Evolutionary conservation across 2,113 vertebrate genomes (phyloP).

Genomic region (Crypturellus undulatus): DNA sequence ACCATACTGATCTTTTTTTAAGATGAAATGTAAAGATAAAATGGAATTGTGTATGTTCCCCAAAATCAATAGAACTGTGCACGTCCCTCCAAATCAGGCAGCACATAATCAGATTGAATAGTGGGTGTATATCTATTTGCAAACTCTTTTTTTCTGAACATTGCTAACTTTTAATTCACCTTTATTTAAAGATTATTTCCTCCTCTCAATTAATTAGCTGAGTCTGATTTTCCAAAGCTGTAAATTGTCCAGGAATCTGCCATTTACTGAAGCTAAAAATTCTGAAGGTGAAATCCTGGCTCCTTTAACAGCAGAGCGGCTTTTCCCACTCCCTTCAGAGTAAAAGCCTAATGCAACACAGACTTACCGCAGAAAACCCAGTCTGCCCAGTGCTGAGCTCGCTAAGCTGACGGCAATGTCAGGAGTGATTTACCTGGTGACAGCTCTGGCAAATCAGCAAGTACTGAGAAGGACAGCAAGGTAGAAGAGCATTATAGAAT

Average conservation of each 20-base stretch:
- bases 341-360: not conserved
- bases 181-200: not conserved
- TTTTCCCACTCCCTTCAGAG: not conserved
- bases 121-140: not conserved
- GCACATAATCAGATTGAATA: not conserved
- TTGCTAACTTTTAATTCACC: not conserved
- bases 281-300: not conserved
- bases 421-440: rapidly evolving
- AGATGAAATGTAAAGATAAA: not conserved
- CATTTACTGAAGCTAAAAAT: not conserved
- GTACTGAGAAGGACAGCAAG: not conserved
- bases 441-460: not conserved
- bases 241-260: not conserved
- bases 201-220: not conserved
- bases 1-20: not conserved
- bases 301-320: not conserved
- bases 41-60: not conserved
- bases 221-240: not conserved
- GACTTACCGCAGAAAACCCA: not conserved
- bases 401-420: not conserved
- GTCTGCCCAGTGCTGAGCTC: not conserved
- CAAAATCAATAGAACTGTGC: not conserved
- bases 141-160: not conserved
- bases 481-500: not conserved
- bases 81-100: not conserved